phyloP scores from a whole-genome alignment of 2,113 vertebrate species.

The Pseudopodoces humilis region DNA sequence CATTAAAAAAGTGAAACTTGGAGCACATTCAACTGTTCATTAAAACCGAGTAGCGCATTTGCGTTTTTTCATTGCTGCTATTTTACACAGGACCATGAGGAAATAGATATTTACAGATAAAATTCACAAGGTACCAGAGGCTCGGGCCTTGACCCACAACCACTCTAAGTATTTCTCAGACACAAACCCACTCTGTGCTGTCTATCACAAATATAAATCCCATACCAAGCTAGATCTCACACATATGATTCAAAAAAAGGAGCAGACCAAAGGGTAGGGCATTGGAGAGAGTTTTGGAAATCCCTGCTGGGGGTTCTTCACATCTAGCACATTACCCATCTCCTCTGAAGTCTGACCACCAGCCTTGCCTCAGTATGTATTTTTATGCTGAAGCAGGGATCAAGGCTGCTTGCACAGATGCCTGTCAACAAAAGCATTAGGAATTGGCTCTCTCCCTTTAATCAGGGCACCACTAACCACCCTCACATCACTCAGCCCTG shows the following conservation, averaged over 20 bases:
- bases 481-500: neutral
- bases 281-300: neutral
- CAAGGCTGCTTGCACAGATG: neutral
- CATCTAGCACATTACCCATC: neutral
- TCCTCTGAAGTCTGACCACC: neutral
- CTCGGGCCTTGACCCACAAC: neutral
- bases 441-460: neutral
- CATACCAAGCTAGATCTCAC: neutral
- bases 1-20: neutral
- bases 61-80: neutral
- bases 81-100: neutral
- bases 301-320: neutral
- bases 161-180: neutral
- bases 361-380: neutral
- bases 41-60: neutral
- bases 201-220: neutral
- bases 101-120: neutral
- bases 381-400: neutral
- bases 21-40: neutral
- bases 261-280: neutral
- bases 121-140: neutral
- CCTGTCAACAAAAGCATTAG: neutral
- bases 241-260: neutral
- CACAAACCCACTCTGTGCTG: neutral
- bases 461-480: neutral